Base-by-base conservation (phyloP, 2,113 vertebrate genomes). In the Scomber colias region DNA sequence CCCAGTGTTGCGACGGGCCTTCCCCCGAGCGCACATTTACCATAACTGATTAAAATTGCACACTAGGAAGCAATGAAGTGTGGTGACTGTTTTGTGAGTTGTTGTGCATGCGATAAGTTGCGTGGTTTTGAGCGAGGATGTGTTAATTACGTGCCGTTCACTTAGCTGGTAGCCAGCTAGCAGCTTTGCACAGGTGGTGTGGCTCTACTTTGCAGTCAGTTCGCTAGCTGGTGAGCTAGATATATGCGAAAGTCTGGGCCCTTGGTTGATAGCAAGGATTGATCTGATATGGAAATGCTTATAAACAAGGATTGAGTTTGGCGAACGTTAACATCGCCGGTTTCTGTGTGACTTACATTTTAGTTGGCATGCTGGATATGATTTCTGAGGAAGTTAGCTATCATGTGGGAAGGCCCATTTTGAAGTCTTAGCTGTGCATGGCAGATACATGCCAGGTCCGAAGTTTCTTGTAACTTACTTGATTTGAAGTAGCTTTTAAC, bases 1-100 rank as follows among this genome's bases (percentile, higher is more conserved):
- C 87, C 84, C 81, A 31, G 51, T 61, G 69, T 72, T 82, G 80
- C 87, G 57, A 81, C 78, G 73, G 94, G 95, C 94, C 94, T 90
- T 73, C 81, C 21, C 35, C 50, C 61, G 17, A 79, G 78, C 79
- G 71, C 84, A 80, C 65, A 61, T 79, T 84, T 79, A 46, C 11
- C 8, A 53, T 17, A 70, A 75, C 48, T 59, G 30, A 1, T 11
- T 63, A 5, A 30, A 49, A n/a, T 0, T 15, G 7, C 12, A 24
- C 2, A 61, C 5, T 27, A 24, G 10, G 66, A 3, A 3, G 0
- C 44, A 7, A 3, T 8, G 2, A 19, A 10, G 19, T 2, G 6
- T 0, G 24, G 1, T 16, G 3, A 4, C 30, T 2, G 13, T 3
- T 51, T 70, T 27, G 0, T 11, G 9, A 13, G 8, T 11, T 11